These are phyloP conservation scores for Ochlodes sylvanus DNA, from an alignment of 2,888 invertebrate genomes.

Conservation along the genomic window DNA sequence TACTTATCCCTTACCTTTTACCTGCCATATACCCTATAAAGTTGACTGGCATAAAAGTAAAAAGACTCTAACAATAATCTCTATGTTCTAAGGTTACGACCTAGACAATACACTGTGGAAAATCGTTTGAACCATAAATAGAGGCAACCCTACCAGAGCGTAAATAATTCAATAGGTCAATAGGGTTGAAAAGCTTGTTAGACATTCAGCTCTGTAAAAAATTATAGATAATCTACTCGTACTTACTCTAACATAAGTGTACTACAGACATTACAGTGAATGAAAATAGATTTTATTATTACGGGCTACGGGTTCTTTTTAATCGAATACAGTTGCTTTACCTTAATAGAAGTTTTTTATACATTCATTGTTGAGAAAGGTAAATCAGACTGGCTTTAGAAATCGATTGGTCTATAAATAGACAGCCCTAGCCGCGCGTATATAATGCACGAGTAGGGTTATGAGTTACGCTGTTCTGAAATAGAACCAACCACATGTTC, in stretches of 20 bases:
- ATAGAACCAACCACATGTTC: neutral
- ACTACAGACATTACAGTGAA: too few relatives aligned
- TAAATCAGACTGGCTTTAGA: neutral
- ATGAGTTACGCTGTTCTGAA: neutral
- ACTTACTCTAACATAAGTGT: neutral
- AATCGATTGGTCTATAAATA: constrained; percentile 11
- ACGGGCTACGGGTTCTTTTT: too few relatives aligned
- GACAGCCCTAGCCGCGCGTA: neutral
- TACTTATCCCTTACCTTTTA: neutral
- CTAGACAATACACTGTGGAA: neutral
- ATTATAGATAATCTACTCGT: neutral
- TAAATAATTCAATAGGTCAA: constrained; percentile 24
- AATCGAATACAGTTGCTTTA: too few relatives aligned
- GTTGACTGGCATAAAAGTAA: neutral
- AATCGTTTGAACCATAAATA: constrained; percentile 43
- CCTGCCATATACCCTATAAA: neutral
- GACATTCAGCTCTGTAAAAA: neutral
- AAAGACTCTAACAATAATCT: neutral
- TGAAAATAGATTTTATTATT: too few relatives aligned
- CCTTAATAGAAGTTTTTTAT: too few relatives aligned
- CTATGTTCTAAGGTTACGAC: constrained; percentile 3
- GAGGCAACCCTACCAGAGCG: constrained; percentile 32
- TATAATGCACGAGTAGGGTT: constrained; percentile 3
- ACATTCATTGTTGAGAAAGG: too few relatives aligned
- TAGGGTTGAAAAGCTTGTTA: neutral